Base-by-base conservation (phyloP, 2,113 vertebrate genomes). In the Bettongia penicillata region DNA sequence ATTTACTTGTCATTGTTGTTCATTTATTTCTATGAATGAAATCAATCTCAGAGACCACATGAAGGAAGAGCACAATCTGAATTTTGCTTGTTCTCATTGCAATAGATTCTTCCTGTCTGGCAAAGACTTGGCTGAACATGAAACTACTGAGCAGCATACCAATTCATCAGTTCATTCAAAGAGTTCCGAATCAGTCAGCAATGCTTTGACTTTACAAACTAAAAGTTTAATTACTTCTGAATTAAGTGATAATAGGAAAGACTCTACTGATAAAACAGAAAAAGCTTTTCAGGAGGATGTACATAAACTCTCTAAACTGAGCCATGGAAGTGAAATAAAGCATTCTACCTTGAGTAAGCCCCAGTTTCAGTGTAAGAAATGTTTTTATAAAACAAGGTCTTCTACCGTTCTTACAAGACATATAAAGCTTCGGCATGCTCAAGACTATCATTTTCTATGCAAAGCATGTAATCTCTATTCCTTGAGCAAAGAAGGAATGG, bases 401-500 rank as follows among this genome's bases (percentile, higher is more conserved):
- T 98, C 99, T 0, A 98, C 98, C 0, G 98, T 99, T 94, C 98
- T 99, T 94, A 99, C 99, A 50, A 99, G 98, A 94, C 99, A 99
- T 92, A 98, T 98, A 94, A 99, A 99, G 89, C 98, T 99, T 43
- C 98, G 99, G 61, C 99, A 99, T 92, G 98, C 98, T 1, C 98
- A 98, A 31, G 98, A 99, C 91, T 98, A 99, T 97, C 99, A 99
- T 98, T 99, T 99, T 95, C 99, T 99, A 61, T 99, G 99, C 97
- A 99, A 99, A 98, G 98, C 99, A 0, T 99, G 99, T 52, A 99
- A 99, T 97, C 99, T 99, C 77, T 99, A 99, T 96, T 99, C 99
- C 0, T 97, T 99, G 97, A 99, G 99, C 92, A 98, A 98, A 57
- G 99, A 99, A 96, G 99, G 99, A 94, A 99, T 99, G 99, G 99